These are phyloP conservation scores for Parapristionchus giblindavisi DNA, from an alignment of 2,888 invertebrate genomes.

Conservation along the genomic window DNA sequence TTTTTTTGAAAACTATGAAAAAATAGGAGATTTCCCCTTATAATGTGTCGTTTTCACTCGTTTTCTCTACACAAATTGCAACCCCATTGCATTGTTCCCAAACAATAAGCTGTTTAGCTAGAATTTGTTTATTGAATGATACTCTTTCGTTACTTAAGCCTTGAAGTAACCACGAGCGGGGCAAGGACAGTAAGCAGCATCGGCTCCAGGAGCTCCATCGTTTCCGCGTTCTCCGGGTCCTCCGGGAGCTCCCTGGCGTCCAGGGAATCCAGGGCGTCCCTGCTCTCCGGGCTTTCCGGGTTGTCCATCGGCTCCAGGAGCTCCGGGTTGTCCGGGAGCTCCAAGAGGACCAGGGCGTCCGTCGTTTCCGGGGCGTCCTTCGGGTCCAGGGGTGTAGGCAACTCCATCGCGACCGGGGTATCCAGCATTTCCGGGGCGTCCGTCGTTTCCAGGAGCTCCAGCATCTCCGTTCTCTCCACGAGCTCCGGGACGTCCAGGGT, in stretches of 20 bases:
- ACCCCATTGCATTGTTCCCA: no score
- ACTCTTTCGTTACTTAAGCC: no score
- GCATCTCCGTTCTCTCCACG: slow-evolving; percentile 34
- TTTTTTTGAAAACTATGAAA: no score
- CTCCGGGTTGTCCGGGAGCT: slow-evolving; percentile 34
- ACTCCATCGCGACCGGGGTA: slow-evolving; percentile 49
- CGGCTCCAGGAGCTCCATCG: slow-evolving; percentile 49
- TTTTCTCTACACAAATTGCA: no score
- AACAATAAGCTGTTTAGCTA: no score
- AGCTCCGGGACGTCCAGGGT: slow-evolving; percentile 34
- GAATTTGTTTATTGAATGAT: no score
- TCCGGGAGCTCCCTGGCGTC: slow-evolving; percentile 34
- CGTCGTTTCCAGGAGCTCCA: slow-evolving; percentile 29
- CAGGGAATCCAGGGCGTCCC: slow-evolving; percentile 48
- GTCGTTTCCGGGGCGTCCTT: slow-evolving; percentile 36
- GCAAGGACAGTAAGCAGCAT: slow-evolving; percentile 53
- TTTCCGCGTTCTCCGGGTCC: slow-evolving; percentile 45
- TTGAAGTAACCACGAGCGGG: slow-evolving; percentile 42
- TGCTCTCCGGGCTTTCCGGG: slow-evolving; percentile 48
- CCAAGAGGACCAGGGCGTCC: slow-evolving; percentile 36
- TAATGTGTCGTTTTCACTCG: no score
- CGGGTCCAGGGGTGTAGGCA: slow-evolving; percentile 32
- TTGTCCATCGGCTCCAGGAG: slow-evolving; percentile 50
- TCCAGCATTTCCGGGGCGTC: slow-evolving; percentile 36
- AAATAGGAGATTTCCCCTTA: no score